Percentiles rank a stretch among this genome's conserved stretches.
phyloP scores from a whole-genome alignment of 2,888 invertebrate species.

The Rhagophthalmus giganteus region DNA sequence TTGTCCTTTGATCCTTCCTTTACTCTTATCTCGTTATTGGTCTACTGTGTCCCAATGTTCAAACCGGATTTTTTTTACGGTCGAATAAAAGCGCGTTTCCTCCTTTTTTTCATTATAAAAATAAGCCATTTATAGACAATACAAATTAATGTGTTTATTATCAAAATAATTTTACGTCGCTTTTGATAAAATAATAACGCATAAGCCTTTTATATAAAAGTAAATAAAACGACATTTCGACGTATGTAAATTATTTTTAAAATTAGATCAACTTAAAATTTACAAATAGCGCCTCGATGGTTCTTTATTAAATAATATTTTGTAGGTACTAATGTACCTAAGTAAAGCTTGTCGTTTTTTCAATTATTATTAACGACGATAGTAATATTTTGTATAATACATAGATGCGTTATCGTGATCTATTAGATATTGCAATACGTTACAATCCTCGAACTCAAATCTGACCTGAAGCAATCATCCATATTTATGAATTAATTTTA shows the following conservation, averaged over 20 bases:
- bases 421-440: no score
- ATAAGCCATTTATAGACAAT: slow-evolving; percentile 1
- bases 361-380: no score
- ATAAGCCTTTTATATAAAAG: neutral
- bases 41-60: slow-evolving; percentile 5
- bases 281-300: no score
- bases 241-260: slow-evolving; percentile 8
- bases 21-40: slow-evolving; percentile 19
- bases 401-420: no score
- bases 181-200: slow-evolving; percentile 6
- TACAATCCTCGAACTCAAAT: slow-evolving; percentile 8
- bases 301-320: no score
- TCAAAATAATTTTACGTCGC: slow-evolving; percentile 7
- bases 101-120: neutral
- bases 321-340: no score
- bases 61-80: slow-evolving; percentile 15
- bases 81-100: slow-evolving; percentile 6
- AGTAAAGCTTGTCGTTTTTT: no score
- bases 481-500: slow-evolving; percentile 50
- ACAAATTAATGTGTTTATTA: slow-evolving; percentile 14
- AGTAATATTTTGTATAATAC: no score
- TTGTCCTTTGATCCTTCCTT: slow-evolving; percentile 24
- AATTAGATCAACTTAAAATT: no score
- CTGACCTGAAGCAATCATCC: slow-evolving; percentile 39
- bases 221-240: neutral